Evolutionary conservation across 2,113 vertebrate genomes (phyloP), one percentile per base, ranked within the genome.

Genomic region (Cololabis saira): DNA sequence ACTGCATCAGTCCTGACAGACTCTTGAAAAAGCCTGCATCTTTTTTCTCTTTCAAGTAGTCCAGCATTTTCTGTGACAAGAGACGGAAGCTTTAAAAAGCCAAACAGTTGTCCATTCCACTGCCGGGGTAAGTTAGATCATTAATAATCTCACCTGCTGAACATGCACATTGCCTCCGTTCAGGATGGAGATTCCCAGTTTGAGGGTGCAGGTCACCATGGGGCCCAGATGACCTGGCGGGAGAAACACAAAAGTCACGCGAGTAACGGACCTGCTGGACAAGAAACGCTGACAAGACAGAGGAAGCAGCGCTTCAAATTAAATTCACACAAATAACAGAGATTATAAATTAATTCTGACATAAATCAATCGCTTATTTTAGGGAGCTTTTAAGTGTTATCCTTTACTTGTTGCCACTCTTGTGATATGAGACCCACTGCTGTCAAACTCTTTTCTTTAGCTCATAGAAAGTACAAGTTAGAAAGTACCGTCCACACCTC

Each of bases 21-120:
- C 96, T 96, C 86, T 98, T 97, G 92, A 99, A 99, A 92, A 99
- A 99, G 43, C 98, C 96, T 78, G 93, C 96, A 88, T 99, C 98
- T 87, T 95, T 95, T 85, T 98, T 99, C 74, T 98, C 96, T 90
- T 97, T 98, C 82, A 99, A 86, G 80, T 99, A 99, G 90, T 96
- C 93, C 70, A 99, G 92, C 98, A 99, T 99, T 97, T 98, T 99
- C 98, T 99, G 84, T 1, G 81, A 59, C 21, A 30, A 43, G 8
- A 27, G 18, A 55, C 79, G 54, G 15, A 3, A 54, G 30, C 5
- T 51, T 47, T 10, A 41, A 41, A 49, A 5, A 6, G 17, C 5
- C 42, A 42, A 49, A 33, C 0, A 24, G 22, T 30, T 15, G 10
- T 10, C 45, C 19, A 17, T 49, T 11, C 12, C 45, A 42, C 5